Conservation (phyloP, 2,888 invertebrate genomes). For the Cerastis rubricosa region DNA sequence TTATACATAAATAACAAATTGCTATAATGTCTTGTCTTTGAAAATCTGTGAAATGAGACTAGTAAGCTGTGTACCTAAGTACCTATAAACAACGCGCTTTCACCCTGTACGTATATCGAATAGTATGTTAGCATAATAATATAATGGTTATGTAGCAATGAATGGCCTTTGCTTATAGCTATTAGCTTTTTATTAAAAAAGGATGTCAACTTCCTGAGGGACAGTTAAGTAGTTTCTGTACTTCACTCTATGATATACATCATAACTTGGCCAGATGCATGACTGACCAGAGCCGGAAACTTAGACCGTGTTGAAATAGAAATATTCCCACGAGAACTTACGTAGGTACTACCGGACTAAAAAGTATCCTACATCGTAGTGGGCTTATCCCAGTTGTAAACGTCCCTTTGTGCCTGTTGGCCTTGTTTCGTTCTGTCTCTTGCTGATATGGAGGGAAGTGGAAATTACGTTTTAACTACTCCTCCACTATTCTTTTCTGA, state of each 20-base stretch:
- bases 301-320: not conserved
- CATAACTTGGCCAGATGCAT: not conserved
- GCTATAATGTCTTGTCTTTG: not conserved
- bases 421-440: no score
- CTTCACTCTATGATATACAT: not conserved
- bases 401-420: no score
- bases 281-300: not conserved
- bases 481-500: no score
- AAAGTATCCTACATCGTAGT: not conserved
- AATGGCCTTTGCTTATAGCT: not conserved
- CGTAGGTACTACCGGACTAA: not conserved
- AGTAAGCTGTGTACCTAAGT: not conserved
- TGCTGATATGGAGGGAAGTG: no score
- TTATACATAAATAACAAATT: not conserved
- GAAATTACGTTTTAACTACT: no score
- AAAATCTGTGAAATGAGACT: not conserved
- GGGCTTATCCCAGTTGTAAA: no score
- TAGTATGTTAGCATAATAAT: no score
- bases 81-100: not conserved
- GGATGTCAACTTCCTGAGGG: constrained; percentile 32
- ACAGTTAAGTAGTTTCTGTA: not conserved
- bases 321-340: no score
- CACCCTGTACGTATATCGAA: not conserved
- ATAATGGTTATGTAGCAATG: not conserved
- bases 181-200: constrained; percentile 9